These are phyloP conservation scores for Jacana jacana DNA, from an alignment of 2,113 vertebrate genomes.

Conservation along the genomic window DNA sequence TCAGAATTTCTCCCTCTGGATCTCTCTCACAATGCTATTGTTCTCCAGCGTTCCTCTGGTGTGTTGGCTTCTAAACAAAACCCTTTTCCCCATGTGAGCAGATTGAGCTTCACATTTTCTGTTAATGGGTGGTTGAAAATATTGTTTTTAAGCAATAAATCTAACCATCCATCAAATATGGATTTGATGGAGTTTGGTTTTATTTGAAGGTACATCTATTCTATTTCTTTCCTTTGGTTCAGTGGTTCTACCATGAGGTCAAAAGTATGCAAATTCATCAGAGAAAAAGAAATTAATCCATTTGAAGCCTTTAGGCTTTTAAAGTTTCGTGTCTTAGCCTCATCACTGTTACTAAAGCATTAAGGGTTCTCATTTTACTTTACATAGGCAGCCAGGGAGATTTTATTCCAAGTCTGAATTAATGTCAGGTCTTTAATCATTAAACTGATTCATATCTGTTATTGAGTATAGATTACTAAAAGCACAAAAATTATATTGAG, in stretches of 20 bases:
- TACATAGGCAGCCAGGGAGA: background rate
- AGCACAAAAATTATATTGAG: background rate
- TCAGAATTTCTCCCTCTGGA: background rate
- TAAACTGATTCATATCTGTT: slow-evolving; percentile 26
- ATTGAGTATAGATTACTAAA: background rate
- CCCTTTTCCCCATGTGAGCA: background rate
- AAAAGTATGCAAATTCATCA: background rate
- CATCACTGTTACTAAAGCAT: background rate
- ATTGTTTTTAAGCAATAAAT: background rate
- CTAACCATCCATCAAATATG: background rate
- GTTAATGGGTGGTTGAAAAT: background rate
- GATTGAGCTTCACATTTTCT: background rate
- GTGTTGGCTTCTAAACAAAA: background rate
- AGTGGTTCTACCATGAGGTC: background rate
- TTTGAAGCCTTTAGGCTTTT: background rate
- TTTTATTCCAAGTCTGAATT: slow-evolving; percentile 22
- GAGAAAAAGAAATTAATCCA: background rate
- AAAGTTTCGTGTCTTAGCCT: background rate
- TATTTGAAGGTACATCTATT: background rate
- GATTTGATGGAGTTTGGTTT: background rate
- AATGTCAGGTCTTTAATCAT: background rate
- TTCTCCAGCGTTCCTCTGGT: background rate
- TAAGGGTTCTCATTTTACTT: slow-evolving; percentile 30
- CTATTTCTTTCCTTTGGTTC: background rate
- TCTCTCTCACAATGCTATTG: background rate